These are phyloP conservation scores for Onychomys arenicola DNA, from an alignment of 2,797 vertebrate genomes.

Conservation along the genomic window DNA sequence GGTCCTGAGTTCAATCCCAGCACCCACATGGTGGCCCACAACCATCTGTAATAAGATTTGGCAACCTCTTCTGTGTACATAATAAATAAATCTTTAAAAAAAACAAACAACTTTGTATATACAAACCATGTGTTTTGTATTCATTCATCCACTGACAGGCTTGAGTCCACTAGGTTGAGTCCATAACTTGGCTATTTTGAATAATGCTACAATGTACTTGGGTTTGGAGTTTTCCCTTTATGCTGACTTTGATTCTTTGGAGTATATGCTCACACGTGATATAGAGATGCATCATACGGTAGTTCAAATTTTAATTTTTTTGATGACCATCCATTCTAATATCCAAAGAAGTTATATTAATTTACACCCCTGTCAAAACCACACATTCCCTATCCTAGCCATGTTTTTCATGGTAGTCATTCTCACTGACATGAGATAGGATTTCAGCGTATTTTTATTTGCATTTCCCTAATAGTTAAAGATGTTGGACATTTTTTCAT, in stretches of 20 bases:
- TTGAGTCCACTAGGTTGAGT: background rate
- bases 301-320: background rate
- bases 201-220: background rate
- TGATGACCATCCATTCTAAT: background rate
- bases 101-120: background rate
- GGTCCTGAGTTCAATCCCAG: too few relatives aligned
- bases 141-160: background rate
- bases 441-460: background rate
- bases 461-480: background rate
- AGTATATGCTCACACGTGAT: background rate
- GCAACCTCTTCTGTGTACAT: too few relatives aligned
- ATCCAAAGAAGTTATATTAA: background rate
- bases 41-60: too few relatives aligned
- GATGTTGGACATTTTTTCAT: background rate
- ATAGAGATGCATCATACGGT: background rate
- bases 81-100: too few relatives aligned
- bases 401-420: background rate
- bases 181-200: background rate
- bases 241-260: background rate
- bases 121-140: background rate
- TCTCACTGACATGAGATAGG: background rate
- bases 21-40: too few relatives aligned
- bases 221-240: background rate
- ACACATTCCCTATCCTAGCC: background rate
- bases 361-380: background rate